phyloP scores from a whole-genome alignment of 2,113 vertebrate genomes.

The Aspiorhynchus laticeps region DNA sequence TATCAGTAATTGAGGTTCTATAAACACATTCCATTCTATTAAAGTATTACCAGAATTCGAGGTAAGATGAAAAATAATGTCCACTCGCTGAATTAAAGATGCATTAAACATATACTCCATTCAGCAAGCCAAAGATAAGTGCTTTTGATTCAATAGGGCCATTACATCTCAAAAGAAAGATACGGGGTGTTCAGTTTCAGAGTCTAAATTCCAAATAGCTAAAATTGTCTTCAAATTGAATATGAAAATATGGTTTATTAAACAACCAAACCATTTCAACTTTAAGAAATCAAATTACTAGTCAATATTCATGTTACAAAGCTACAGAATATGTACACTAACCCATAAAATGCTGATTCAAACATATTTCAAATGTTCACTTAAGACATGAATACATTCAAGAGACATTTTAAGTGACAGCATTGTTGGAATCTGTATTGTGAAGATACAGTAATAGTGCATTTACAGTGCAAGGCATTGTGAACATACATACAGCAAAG shows the following conservation, averaged over 20 bases:
- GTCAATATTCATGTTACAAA: not conserved
- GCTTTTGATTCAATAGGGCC: not conserved
- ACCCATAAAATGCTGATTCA: not conserved
- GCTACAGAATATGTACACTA: not conserved
- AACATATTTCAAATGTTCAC: not conserved
- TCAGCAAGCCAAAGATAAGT: not conserved
- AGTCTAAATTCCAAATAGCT: not conserved
- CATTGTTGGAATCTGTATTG: constrained; percentile 16
- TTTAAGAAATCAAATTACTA: not conserved
- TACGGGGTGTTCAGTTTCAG: not conserved
- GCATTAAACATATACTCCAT: not conserved
- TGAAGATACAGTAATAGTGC: constrained; percentile 44
- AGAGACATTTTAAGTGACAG: constrained; percentile 20
- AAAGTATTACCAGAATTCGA: not conserved
- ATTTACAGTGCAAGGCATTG: constrained; percentile 42
- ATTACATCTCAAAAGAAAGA: not conserved
- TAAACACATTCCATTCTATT: not conserved
- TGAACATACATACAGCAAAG: constrained; percentile 44
- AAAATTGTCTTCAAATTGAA: not conserved
- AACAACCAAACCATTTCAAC: not conserved
- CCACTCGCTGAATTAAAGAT: not conserved
- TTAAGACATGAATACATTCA: not conserved
- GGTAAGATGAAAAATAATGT: not conserved
- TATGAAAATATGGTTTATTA: constrained; percentile 10
- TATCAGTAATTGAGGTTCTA: not conserved